Base-by-base conservation (phyloP, 2,797 vertebrate genomes). In the Babyrousa celebensis region DNA sequence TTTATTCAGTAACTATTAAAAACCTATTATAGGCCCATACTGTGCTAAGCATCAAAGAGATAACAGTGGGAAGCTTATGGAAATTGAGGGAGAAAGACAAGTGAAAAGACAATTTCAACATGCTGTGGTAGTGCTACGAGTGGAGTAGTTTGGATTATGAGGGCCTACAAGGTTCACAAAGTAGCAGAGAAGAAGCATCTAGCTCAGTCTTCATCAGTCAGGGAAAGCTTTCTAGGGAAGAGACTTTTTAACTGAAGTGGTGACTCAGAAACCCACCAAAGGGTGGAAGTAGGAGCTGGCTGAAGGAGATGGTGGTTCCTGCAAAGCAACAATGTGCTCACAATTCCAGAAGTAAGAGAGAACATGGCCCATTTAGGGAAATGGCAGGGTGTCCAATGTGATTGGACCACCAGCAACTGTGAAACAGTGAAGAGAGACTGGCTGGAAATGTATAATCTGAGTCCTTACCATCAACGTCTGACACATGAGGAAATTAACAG, bases 1-100 rank as follows among this genome's bases (percentile, higher is more conserved):
- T 70, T 80, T 60, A 88, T 58, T 92, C 74, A n/a, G 36, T 29
- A 72, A 89, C 74, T 83, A 67, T 54, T 92, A 54, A 93, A 89
- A 82, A 63, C 1, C 15, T 54, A 56, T 83, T 58, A 23, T 20
- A 70, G 43, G 12, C 54, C 40, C 68, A 3, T 40, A 83, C 23
- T 40, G 6, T 78, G 15, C 36, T 83, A 68, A 62, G n/a, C 27
- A 67, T 68, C 32, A 70, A 56, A 74, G 9, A 60, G 9, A 65
- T 16, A 58, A 78, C 74, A 56, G 29, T 17, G 12, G 58, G 9
- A 68, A 36, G 17, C 25, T 68, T 75, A 36, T 9, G 54, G 82
- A 90, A 72, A 70, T 25, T 62, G 40, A 54, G 21, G 14, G 75
- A 62, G 10, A 77, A 27, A 89, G 32, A 85, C 21, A 72, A 62